phyloP scores from a whole-genome alignment of 2,888 invertebrate species.

The Acanthococcus lagerstroemiae region DNA sequence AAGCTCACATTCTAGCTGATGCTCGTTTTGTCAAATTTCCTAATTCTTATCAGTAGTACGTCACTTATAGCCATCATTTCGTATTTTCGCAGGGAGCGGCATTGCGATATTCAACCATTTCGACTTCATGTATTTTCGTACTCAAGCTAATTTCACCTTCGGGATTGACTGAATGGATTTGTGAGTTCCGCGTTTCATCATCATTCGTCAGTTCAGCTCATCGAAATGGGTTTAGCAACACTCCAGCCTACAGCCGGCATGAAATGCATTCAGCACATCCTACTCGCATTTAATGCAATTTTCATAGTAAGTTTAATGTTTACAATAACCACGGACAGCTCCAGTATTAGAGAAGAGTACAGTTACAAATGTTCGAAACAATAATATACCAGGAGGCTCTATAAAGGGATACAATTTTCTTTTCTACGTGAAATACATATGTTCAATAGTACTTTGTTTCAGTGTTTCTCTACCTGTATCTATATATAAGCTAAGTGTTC shows the following conservation, averaged over 20 bases:
- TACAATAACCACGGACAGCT: too few species aligned
- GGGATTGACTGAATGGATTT: neutral
- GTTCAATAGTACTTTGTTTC: neutral
- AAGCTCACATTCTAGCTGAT: too few species aligned
- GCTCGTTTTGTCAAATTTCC: too few species aligned
- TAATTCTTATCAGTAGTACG: too few species aligned
- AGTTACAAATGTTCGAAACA: too few species aligned
- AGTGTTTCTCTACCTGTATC: neutral
- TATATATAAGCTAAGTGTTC: too few species aligned
- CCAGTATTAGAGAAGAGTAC: too few species aligned
- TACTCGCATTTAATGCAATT: slow-evolving; percentile 28
- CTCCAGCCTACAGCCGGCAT: slow-evolving; percentile 23
- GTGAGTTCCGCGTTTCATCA: too few species aligned
- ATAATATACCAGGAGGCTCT: too few species aligned
- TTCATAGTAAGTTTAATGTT: slow-evolving; percentile 32
- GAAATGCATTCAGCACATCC: slow-evolving; percentile 28
- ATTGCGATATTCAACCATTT: neutral
- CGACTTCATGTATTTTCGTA: neutral
- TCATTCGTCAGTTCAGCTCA: neutral
- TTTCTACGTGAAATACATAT: neutral
- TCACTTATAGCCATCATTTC: too few species aligned
- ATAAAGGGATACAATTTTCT: too few species aligned
- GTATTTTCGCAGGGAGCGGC: too few species aligned
- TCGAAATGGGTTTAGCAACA: slow-evolving; percentile 10
- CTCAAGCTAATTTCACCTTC: neutral